Evolutionary conservation across 2,113 vertebrate species (phyloP), one percentile per base, ranked within the genome.

Genomic region (Carassius gibelio): DNA sequence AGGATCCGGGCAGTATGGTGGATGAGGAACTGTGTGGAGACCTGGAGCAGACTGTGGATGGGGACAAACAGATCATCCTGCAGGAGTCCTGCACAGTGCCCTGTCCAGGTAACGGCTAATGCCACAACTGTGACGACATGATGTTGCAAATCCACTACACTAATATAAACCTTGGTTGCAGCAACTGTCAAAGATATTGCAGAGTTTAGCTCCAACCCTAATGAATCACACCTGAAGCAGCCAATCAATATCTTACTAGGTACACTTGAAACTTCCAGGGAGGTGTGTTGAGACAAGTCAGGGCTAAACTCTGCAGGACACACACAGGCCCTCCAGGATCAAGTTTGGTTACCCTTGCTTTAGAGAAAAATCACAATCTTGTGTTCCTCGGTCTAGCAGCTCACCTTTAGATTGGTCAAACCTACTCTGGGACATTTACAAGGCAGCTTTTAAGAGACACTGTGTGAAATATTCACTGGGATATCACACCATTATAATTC

Each of bases 1-100:
- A 93, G 90, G 95, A 95, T 78, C 80, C 91, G 48, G 94, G 95
- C 87, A 97, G 95, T 91, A 68, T 92, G 85, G 97, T 98, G 81
- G 97, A 99, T 38, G 98, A 99, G 11, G 98, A 98, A 86, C 94
- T 97, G 74, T 99, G 98, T 88, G 93, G 94, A 62, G 95, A 98
- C 34, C 89, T 96, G 89, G 97, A 98, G 59, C 96, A 94, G 68
- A 83, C 93, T 7, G 93, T 98, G 89, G 95, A 98, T 0, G 96
- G 96, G 88, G 94, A 95, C 80, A 93, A 94, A 48, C 94, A 94
- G 59, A 91, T 96, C 21, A 75, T 96, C 30, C 94, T 99, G 59
- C 95, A 98, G 88, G 97, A 98, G 90, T 74, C 92, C 1, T 99
- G 98, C 64, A 96, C 96, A 3, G 94, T 97, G 0, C 98, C 98